These are phyloP conservation scores for Plecotus auritus DNA, from an alignment of 2,113 vertebrate genomes.

Conservation along the genomic window DNA sequence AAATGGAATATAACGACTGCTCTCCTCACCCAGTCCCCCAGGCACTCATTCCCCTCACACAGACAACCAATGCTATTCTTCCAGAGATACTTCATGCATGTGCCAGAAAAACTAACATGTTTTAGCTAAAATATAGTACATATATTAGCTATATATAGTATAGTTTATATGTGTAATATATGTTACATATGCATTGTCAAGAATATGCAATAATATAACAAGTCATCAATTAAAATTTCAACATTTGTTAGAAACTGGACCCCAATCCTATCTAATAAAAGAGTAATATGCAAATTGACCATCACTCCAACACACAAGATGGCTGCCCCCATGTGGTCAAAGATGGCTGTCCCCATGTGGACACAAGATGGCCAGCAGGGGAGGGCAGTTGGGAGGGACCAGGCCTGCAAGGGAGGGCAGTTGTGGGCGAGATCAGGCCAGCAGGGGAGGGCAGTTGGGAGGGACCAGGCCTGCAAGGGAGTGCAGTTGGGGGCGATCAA, in stretches of 20 bases:
- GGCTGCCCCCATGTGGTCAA: too few relatives aligned
- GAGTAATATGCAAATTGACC: too few relatives aligned
- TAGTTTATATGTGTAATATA: not conserved
- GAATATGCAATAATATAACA: not conserved
- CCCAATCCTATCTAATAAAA: not conserved
- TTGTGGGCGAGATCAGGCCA: too few relatives aligned
- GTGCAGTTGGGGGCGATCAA: too few relatives aligned
- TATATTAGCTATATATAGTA: not conserved
- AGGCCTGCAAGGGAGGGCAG: too few relatives aligned
- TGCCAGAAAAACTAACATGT: not conserved
- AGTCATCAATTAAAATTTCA: not conserved
- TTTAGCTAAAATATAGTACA: not conserved
- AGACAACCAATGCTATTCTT: not conserved
- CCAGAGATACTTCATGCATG: not conserved
- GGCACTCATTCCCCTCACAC: rapidly evolving
- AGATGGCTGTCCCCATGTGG: too few relatives aligned
- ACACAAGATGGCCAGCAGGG: too few relatives aligned
- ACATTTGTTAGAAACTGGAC: not conserved
- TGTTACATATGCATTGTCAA: not conserved
- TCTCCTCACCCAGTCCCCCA: not conserved
- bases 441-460: too few relatives aligned
- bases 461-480: too few relatives aligned
- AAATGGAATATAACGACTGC: not conserved
- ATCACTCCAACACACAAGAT: too few relatives aligned
- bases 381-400: too few relatives aligned